Conservation (phyloP, 1,140 invertebrate genomes). For the Scaptomyza graminum region DNA sequence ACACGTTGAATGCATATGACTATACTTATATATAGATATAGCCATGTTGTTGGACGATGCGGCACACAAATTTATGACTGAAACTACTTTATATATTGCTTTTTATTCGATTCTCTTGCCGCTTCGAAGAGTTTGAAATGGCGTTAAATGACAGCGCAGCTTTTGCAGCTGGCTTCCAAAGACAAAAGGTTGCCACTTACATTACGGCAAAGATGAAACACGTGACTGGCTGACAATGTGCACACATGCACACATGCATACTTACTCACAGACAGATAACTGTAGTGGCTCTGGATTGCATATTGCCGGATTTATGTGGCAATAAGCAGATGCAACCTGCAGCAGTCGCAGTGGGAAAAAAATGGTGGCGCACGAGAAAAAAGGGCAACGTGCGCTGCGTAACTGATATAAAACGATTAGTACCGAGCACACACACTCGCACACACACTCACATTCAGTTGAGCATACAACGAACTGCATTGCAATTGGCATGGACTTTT, state of each 20-base stretch:
- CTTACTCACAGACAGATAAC: conserved; percentile 17
- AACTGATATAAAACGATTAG: conserved; percentile 79
- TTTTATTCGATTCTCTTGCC: conserved; percentile 21
- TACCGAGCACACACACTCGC: conserved; percentile 30
- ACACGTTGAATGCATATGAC: conserved; percentile 39
- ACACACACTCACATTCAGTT: conserved; percentile 2
- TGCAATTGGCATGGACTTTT: conserved; percentile 65
- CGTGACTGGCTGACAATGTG: conserved; percentile 55
- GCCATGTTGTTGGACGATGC: conserved; percentile 33
- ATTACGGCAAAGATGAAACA: conserved; percentile 70
- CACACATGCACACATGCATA: conserved; percentile 9
- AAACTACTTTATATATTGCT: conserved; percentile 49
- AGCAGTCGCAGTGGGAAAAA: conserved; percentile 34
- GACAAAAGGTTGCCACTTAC: conserved; percentile 60
- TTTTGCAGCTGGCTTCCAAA: conserved; percentile 39
- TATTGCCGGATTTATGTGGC: conserved; percentile 79
- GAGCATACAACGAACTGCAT: conserved; percentile 28
- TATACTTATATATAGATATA: conserved; percentile 17
- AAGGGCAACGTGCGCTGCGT: conserved; percentile 67
- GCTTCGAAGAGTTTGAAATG: conserved; percentile 21
- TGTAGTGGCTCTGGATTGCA: conserved; percentile 58
- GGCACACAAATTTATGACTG: conserved; percentile 45
- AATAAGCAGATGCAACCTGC: conserved; percentile 79
- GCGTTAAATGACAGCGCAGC: conserved; percentile 33
- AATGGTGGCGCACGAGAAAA: conserved; percentile 36